phyloP scores from a whole-genome alignment of 2,113 vertebrate species.

The Protobothrops flavoviridis region DNA sequence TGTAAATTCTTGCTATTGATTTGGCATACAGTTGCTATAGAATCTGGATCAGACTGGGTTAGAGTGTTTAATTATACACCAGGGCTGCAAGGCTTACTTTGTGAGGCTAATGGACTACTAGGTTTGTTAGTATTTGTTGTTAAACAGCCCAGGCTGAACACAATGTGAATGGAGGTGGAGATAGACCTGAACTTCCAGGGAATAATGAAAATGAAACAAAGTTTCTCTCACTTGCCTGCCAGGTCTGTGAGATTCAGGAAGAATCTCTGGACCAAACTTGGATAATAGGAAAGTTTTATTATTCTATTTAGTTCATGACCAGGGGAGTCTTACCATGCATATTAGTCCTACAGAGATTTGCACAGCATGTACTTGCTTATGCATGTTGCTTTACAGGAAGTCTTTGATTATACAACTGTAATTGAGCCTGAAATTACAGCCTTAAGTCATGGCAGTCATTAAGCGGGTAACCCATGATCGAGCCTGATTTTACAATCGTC shows the following conservation, averaged over 20 bases:
- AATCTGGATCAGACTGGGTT: neutral
- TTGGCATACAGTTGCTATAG: neutral
- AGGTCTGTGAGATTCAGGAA: neutral
- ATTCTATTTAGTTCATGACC: neutral
- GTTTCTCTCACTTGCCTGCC: neutral
- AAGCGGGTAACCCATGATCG: neutral
- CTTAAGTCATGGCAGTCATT: neutral
- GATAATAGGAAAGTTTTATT: neutral
- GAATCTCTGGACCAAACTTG: neutral
- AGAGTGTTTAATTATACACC: neutral
- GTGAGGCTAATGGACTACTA: neutral
- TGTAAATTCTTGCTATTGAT: neutral
- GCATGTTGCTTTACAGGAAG: neutral
- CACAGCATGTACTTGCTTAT: neutral
- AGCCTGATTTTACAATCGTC: neutral
- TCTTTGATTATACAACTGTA: neutral
- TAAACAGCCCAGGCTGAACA: neutral
- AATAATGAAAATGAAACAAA: neutral
- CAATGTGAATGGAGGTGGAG: neutral
- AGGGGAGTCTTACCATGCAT: neutral
- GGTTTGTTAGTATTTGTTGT: neutral
- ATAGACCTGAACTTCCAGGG: neutral
- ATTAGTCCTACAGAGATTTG: neutral
- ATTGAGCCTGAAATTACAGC: neutral
- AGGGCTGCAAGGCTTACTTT: neutral